Evolutionary conservation across 2,797 vertebrate genomes (phyloP), one percentile per base, ranked within the genome.

Genomic region (Pipistrellus kuhlii): DNA sequence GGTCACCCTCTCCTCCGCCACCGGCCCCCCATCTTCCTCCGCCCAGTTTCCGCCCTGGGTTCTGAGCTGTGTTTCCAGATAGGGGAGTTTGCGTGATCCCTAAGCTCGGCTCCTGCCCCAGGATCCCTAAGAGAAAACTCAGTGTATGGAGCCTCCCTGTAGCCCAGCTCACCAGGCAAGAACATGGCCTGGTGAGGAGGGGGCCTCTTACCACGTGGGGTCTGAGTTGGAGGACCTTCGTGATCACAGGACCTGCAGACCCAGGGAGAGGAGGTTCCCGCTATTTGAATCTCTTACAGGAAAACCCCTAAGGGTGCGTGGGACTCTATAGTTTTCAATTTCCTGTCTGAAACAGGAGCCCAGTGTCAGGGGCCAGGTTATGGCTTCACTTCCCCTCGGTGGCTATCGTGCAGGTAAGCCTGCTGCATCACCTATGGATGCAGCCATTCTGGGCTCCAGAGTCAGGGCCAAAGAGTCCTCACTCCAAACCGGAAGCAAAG

Each of bases 381-480:
- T 1, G 25, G 44, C 48, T 35, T 85, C 76, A 51, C 75, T 93
- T 94, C 94, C n/a, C n/a, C 20, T 94, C 35, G 73, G 41, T 7
- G 51, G 51, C 75, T 32, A n/a, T 41, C 59, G 30, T 14, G 64
- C 53, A 30, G 17, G 62, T 23, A 35, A 59, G 5, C 41, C 78
- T 80, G 20, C 13, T 21, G 17, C 13, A 3, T 9, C 25, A n/a
- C 14, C 17, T 8, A 0, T 15, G 27, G 55, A 21, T 8, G 25
- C 4, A n/a, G 64, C 38, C 38, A 46, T 75, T 12, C 71, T 68
- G 72, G 76, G 62, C 17, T 73, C 55, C n/a, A 53, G 71, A 30
- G 32, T 53, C 27, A 44, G 62, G 25, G 12, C 71, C 55, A 11
- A 38, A 66, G 30, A 44, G 62, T 66, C 44, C 66, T 55, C 32